Conservation (phyloP, 2,797 vertebrate genomes). For the Lacerta bilineata region DNA sequence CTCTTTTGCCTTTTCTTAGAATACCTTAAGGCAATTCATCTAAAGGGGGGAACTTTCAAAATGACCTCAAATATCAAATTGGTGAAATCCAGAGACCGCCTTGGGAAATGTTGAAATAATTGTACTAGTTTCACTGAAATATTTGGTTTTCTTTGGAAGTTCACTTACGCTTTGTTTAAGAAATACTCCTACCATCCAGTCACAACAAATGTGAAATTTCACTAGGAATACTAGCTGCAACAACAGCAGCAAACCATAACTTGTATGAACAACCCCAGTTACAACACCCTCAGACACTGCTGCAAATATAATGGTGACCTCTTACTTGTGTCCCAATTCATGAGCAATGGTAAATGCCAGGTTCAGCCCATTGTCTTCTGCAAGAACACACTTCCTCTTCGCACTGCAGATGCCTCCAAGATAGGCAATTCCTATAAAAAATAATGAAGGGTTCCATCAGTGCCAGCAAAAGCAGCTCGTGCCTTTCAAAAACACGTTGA, state of each 20-base stretch:
- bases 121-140: not conserved
- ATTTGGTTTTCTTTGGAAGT: not conserved
- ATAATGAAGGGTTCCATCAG: slow-evolving; percentile 60
- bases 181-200: not conserved
- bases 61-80: not conserved
- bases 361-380: slow-evolving; percentile 97
- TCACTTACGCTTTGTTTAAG: not conserved
- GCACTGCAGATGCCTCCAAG: slow-evolving; percentile 94
- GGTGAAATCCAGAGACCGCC: not conserved
- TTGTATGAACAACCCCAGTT: not conserved
- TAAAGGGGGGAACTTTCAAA: not conserved
- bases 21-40: not conserved
- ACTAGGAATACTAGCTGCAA: not conserved
- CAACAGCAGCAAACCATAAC: not conserved
- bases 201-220: not conserved
- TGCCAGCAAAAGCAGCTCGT: slow-evolving; percentile 3
- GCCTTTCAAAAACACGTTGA: not conserved
- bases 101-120: not conserved
- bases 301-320: slow-evolving; percentile 29
- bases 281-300: not conserved
- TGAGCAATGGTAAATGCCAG: slow-evolving; percentile 98
- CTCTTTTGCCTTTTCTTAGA: not conserved
- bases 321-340: slow-evolving; percentile 98
- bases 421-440: slow-evolving; percentile 92
- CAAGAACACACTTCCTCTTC: slow-evolving; percentile 95